These are phyloP conservation scores for Diadema setosum DNA, from an alignment of 35 echinoderm and acorn worm species.

Conservation along the genomic window DNA sequence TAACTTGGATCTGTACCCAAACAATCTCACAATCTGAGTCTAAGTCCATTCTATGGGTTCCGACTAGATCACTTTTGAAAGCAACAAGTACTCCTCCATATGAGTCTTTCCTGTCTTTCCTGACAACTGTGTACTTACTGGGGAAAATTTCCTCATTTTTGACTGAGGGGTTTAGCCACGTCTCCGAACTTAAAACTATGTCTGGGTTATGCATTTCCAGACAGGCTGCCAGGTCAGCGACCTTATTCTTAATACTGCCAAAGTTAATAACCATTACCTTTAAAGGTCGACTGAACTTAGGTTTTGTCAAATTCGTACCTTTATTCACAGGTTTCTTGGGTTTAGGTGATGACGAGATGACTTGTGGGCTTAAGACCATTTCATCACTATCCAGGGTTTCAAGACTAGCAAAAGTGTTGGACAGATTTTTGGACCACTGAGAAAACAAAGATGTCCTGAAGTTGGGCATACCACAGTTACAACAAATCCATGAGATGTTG, in stretches of 20 bases:
- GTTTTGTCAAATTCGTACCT: background rate
- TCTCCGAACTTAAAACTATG: background rate
- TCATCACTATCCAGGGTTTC: background rate
- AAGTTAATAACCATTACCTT: slow-evolving; percentile 16
- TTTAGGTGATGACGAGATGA: background rate
- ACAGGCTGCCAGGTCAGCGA: background rate
- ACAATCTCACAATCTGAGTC: slow-evolving; percentile 29
- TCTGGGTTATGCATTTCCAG: slow-evolving; percentile 1
- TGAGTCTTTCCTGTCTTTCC: background rate
- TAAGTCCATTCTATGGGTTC: slow-evolving; percentile 17
- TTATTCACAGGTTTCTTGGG: background rate
- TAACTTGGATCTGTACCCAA: background rate
- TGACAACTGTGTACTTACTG: background rate
- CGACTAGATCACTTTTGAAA: slow-evolving; percentile 23
- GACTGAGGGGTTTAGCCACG: background rate
- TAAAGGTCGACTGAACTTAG: background rate
- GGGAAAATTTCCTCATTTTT: background rate
- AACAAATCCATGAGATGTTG: slow-evolving; percentile 37
- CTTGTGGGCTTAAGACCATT: background rate
- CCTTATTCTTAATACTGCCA: background rate
- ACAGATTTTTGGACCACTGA: background rate
- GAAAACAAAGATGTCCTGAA: background rate
- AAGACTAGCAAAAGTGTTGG: slow-evolving; percentile 11
- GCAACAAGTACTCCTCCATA: slow-evolving; percentile 2
- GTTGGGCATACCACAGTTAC: slow-evolving; percentile 38